phyloP scores from a whole-genome alignment of 92 coral and sea anemone genomes.

The Paragorgia papillata region DNA sequence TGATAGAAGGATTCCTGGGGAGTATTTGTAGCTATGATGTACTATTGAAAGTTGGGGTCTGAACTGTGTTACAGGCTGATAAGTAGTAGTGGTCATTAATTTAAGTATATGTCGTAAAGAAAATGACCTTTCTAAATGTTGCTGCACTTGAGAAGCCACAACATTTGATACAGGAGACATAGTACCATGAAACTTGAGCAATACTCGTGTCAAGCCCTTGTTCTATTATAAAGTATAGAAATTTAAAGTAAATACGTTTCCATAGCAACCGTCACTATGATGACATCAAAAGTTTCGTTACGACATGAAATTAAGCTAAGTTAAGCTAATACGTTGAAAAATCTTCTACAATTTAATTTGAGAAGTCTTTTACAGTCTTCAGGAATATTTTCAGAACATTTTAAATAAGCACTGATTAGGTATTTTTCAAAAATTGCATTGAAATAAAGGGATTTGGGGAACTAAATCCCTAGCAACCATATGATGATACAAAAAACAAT shows the following conservation, averaged over 20 bases:
- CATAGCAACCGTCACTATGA: conserved; percentile 2
- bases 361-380: too few relatives aligned
- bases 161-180: background rate
- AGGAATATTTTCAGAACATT: too few relatives aligned
- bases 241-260: background rate
- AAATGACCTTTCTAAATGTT: background rate
- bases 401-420: too few relatives aligned
- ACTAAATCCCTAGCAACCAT: background rate
- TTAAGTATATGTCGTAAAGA: background rate
- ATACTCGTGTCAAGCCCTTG: background rate
- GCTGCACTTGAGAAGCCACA: background rate
- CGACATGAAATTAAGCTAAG: background rate
- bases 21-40: background rate
- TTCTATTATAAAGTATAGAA: background rate
- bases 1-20: background rate
- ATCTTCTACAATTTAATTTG: background rate
- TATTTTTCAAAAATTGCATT: too few relatives aligned
- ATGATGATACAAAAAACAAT: too few relatives aligned
- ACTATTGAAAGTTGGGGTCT: background rate
- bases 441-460: too few relatives aligned
- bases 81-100: background rate
- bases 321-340: background rate
- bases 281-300: background rate
- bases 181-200: background rate
- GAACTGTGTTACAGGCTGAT: background rate